Evolutionary conservation across 92 coral and sea anemone genomes (phyloP), one percentile per base, ranked within the genome.

Genomic region (Heteractis magnifica): DNA sequence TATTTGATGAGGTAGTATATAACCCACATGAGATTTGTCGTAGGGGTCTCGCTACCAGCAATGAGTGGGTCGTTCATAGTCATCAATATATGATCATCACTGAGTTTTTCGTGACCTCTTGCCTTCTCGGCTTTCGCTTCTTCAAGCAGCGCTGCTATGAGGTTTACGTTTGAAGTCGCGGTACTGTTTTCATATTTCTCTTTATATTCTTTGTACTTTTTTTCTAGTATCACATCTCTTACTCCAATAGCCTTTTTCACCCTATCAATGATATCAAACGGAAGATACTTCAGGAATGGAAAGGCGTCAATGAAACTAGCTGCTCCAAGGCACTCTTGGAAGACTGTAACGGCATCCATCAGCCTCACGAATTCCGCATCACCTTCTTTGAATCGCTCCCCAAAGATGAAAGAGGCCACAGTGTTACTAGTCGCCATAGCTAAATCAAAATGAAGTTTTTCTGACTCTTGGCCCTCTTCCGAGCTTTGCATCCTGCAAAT

Each of bases 261-360:
- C 48, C 90, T 76, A 76, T 82, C 72, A 11, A 95, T 86, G 49
- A 91, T 76, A 23, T 83, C 77, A 72, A 90, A 77, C 12, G 96
- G 95, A 21, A 95, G 49, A n/a, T 86, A 81, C 21, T 92, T 80
- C 10, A 95, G 65, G 59, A 94, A 51, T 3, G 98, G 98, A 49
- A 93, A 93, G n/a, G 94, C 88, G 52, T 95, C 98, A 13, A 95
- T 84, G n/a, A 91, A 79, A 79, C 89, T 92, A 59, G 95, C 92
- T 4, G 98, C 93, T 12, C 91, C 93, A 3, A 95, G 91, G n/a
- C 93, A 88, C 68, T 87, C 86, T 34, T 82, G 83, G 58, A 95
- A 93, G 62, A 88, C 82, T 4, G 86, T 79, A 14, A 89, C 77
- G 8, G 88, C 85, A 52, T 93, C 80, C 56, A 89, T 77, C 11